Conservation (phyloP, 2,797 vertebrate genomes). For the Tokudaia muenninki region DNA sequence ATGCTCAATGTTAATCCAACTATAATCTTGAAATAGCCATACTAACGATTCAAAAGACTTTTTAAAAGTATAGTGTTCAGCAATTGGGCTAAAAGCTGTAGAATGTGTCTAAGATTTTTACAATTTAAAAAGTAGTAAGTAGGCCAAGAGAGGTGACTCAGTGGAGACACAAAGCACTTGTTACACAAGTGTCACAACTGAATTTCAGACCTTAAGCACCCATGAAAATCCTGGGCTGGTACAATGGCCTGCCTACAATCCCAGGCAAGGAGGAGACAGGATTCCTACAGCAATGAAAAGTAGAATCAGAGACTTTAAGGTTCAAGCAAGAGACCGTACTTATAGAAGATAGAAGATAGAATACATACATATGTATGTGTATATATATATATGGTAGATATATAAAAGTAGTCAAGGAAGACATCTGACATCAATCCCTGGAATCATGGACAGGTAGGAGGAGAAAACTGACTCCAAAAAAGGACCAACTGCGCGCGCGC, state of each 20-base stretch:
- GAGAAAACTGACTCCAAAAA: no score
- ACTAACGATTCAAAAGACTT: neutral
- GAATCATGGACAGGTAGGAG: no score
- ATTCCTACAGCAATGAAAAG: neutral
- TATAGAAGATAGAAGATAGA: neutral
- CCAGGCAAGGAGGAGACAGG: neutral
- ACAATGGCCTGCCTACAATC: neutral
- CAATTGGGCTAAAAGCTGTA: neutral
- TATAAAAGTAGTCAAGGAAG: neutral
- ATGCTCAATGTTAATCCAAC: neutral
- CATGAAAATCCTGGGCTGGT: neutral
- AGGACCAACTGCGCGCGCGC: no score
- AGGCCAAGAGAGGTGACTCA: neutral
- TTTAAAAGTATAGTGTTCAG: neutral
- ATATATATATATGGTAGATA: neutral
- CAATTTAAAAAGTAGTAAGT: constrained; percentile 4
- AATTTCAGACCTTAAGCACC: neutral
- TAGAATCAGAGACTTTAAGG: neutral
- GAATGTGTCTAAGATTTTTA: neutral
- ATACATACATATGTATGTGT: no score
- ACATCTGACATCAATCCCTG: neutral
- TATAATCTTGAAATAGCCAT: constrained; percentile 4
- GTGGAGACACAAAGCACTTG: neutral
- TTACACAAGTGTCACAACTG: neutral
- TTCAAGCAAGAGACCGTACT: neutral